Percentiles rank a stretch among this genome's conserved stretches.
Conservation (phyloP, 2,888 invertebrate genomes). For the Pyralis farinalis region DNA sequence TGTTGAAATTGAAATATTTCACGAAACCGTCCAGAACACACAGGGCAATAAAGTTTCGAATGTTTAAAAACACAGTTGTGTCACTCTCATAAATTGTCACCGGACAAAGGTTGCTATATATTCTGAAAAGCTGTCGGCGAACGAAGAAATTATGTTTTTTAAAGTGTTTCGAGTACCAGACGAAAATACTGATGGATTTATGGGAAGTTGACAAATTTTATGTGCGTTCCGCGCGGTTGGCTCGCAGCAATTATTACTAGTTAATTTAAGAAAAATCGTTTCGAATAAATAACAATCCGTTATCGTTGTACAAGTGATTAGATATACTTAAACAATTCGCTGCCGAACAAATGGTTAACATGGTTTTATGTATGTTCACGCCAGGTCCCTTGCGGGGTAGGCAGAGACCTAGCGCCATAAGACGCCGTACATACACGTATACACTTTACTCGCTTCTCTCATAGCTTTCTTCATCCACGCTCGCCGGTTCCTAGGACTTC, state of each 20-base stretch:
- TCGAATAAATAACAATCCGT: too few relatives aligned
- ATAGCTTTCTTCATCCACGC: too few relatives aligned
- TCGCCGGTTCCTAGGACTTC: too few relatives aligned
- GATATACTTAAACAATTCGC: too few relatives aligned
- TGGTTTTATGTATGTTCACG: too few relatives aligned
- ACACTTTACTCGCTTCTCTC: too few relatives aligned
- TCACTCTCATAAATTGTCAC: conserved; percentile 1
- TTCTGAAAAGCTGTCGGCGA: neutral
- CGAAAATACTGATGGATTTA: conserved; percentile 3
- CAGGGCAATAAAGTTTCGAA: neutral
- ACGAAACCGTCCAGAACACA: neutral
- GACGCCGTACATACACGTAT: too few relatives aligned
- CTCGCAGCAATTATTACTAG: neutral
- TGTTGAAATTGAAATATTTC: neutral
- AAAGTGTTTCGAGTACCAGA: neutral
- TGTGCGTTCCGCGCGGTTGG: neutral
- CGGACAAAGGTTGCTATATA: neutral
- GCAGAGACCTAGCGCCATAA: too few relatives aligned
- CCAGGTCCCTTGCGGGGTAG: too few relatives aligned
- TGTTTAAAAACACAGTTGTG: neutral
- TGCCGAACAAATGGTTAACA: too few relatives aligned
- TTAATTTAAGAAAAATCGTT: too few relatives aligned
- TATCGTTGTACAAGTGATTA: too few relatives aligned
- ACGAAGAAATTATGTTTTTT: conserved; percentile 7
- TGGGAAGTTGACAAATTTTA: conserved; percentile 8